phyloP scores from a whole-genome alignment of 1,140 invertebrate species.

The Lerema accius region DNA sequence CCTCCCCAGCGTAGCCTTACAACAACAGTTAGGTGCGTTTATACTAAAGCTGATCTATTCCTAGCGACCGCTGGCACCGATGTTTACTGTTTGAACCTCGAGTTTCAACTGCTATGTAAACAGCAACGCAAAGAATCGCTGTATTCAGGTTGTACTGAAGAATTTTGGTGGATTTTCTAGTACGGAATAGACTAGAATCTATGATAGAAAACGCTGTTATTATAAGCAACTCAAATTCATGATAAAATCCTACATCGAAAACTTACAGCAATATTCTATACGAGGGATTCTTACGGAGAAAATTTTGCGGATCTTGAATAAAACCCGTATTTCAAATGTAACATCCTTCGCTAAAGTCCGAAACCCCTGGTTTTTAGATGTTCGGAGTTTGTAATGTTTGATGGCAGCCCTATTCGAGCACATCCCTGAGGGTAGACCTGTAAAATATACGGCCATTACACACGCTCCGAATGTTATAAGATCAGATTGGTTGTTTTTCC shows the following conservation, averaged over 20 bases:
- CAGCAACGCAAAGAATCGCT: no score
- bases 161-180: no score
- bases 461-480: constrained; percentile 33
- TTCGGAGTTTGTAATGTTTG: constrained; percentile 9
- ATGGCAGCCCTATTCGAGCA: neutral
- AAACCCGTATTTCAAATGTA: neutral
- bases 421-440: constrained; percentile 8
- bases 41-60: neutral
- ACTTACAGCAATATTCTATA: no score
- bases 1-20: constrained; percentile 1
- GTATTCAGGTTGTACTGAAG: constrained; percentile 1
- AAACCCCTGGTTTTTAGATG: constrained; percentile 1
- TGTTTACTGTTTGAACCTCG: no score
- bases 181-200: no score
- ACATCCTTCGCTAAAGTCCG: neutral
- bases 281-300: no score
- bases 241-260: no score
- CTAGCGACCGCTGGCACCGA: neutral
- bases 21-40: neutral
- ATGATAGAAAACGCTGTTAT: no score
- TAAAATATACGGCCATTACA: constrained; percentile 39
- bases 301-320: no score
- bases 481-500: constrained; percentile 47
- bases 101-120: no score
- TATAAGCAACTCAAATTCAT: no score